Evolutionary conservation across 2,888 invertebrate genomes (phyloP).

Genomic region (Argynnis bischoffii): DNA sequence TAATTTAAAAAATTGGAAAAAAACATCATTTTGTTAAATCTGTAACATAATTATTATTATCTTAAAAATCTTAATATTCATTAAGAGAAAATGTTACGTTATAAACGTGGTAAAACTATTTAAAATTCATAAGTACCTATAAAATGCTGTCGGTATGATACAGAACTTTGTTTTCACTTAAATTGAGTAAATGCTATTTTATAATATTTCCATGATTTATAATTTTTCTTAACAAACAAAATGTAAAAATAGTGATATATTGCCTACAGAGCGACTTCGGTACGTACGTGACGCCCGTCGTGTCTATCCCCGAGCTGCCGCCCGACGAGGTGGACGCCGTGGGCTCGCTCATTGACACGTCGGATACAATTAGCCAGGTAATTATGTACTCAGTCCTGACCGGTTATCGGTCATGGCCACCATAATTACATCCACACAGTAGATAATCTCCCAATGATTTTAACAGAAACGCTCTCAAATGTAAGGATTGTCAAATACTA

Average conservation of each 20-base stretch:
- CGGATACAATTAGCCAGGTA: slow-evolving; percentile 82
- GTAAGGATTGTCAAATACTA: no score
- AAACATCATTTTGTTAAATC: not conserved
- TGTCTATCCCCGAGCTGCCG: slow-evolving; percentile 88
- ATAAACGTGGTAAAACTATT: no score
- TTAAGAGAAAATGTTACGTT: no score
- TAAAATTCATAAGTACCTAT: no score
- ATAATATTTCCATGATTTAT: not conserved
- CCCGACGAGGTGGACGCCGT: slow-evolving; percentile 82
- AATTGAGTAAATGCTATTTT: no score
- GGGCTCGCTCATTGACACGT: slow-evolving; percentile 86
- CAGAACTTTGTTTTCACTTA: no score
- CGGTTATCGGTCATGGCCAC: not conserved
- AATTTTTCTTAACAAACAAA: no score
- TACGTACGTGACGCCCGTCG: slow-evolving; percentile 96
- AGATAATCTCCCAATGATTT: slow-evolving; percentile 27
- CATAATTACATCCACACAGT: not conserved
- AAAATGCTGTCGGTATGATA: no score
- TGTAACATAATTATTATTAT: not conserved
- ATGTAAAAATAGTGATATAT: no score
- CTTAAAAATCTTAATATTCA: no score
- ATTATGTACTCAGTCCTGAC: not conserved
- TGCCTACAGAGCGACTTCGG: slow-evolving; percentile 91
- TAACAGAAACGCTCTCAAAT: not conserved
- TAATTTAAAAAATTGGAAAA: no score